These are phyloP conservation scores for Cantharis lateralis DNA, from an alignment of 2,888 invertebrate genomes.

Conservation along the genomic window DNA sequence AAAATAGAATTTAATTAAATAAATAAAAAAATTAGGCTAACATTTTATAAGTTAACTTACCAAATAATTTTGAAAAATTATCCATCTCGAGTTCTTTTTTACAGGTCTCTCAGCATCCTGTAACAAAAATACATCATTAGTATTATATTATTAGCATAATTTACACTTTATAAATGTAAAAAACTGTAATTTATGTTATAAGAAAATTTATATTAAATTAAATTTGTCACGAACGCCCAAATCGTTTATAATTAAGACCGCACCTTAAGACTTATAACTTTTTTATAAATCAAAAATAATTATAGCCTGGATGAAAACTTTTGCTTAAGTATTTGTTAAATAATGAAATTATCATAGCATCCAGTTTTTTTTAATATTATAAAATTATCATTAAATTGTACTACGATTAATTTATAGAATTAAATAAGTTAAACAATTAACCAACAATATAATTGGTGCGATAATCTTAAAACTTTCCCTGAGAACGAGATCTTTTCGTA, in stretches of 20 bases:
- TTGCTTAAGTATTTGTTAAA: not conserved
- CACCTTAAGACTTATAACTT: not conserved
- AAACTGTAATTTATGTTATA: not conserved
- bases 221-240: not conserved
- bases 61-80: not conserved
- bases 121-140: not conserved
- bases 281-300: not conserved
- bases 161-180: not conserved
- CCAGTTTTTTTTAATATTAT: not conserved
- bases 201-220: not conserved
- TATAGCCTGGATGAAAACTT: not conserved
- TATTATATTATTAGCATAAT: not conserved
- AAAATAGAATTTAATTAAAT: conserved; percentile 1
- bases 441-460: conserved; percentile 21
- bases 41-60: not conserved
- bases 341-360: not conserved
- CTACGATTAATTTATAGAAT: conserved; percentile 15
- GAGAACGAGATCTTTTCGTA: conserved; percentile 32
- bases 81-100: not conserved
- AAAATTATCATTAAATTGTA: not conserved
- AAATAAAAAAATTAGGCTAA: not conserved
- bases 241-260: not conserved
- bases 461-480: conserved; percentile 25
- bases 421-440: conserved; percentile 28
- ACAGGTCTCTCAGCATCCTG: not conserved